Evolutionary conservation across 1,140 invertebrate species (phyloP), one percentile per base, ranked within the genome.

Genomic region (Sitophilus oryzae): DNA sequence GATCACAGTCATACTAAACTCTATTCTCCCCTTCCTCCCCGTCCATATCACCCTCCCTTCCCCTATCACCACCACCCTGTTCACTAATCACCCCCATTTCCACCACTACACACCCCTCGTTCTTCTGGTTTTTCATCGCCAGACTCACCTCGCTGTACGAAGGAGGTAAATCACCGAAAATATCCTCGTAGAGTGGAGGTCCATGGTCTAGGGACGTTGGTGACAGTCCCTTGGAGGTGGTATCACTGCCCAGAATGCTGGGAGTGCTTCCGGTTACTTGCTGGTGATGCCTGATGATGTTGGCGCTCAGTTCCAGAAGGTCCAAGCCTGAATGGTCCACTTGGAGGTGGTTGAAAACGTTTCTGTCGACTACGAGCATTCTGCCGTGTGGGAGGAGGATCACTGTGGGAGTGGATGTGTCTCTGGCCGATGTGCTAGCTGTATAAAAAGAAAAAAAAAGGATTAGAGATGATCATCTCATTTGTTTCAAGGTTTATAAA

Each of bases 381-480:
- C 78, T 69, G 1, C 78, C 78, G 53, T 78, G 77, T 0, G 78
- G 78, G n/a, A 80, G 61, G 3, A 79, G 69, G 41, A 80, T 78
- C 48, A 80, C 77, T 45, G 77, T 79, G 6, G 78, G 78, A 14
- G 71, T 38, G 41, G 62, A 54, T 34, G 59, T 55, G 34, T 59
- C 59, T 56, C 56, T 54, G 50, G 50, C 41, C 54, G 46, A 52
- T 41, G 61, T 54, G 59, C 60, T 69, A 66, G 47, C 67, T 68
- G 60, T 5, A n/a, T n/a, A 64, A 68, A 50, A 55, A 3, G 14
- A 54, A 42, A 30, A 36, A 49, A 35, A 30, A 9, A 35, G 15
- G 19, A n/a, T 23, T 46, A 46, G 10, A 25, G 10, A 5, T 35
- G 4, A 16, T 8, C 8, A 42, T 8, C 8, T 5, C 40, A 20